Conservation (phyloP, 37 sponge, comb jelly and placozoan genomes). For the Haliclona indistincta region DNA sequence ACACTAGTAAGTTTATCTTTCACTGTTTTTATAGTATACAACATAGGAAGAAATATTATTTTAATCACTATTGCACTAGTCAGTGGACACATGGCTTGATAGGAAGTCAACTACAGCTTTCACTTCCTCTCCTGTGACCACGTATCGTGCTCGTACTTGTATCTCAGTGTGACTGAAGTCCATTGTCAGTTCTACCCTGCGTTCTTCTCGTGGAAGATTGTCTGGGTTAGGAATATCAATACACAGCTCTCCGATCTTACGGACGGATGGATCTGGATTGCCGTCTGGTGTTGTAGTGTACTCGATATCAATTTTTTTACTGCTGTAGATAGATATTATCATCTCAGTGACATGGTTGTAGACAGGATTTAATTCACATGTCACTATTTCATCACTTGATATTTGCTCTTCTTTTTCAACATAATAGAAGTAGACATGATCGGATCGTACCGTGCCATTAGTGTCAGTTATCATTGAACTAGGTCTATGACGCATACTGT, state of each 20-base stretch:
- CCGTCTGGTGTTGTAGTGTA: neutral
- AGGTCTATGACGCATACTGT: too few relatives aligned
- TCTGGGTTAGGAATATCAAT: conserved; percentile 28
- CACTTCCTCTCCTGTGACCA: conserved; percentile 8
- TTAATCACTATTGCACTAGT: too few relatives aligned
- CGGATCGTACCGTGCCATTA: neutral
- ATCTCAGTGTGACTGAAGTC: conserved; percentile 51
- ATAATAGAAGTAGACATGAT: conserved; percentile 22
- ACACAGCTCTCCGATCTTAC: conserved; percentile 10
- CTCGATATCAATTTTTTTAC: neutral
- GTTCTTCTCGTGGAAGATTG: neutral
- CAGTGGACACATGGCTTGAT: conserved; percentile 1
- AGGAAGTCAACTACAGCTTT: conserved; percentile 28
- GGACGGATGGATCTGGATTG: conserved; percentile 4
- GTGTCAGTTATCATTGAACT: too few relatives aligned
- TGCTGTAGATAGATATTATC: conserved; percentile 2
- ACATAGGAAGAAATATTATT: too few relatives aligned
- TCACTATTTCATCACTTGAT: conserved; percentile 17
- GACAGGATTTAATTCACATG: conserved; percentile 1
- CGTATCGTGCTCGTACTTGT: conserved; percentile 25
- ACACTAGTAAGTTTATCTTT: too few relatives aligned
- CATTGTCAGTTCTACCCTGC: conserved; percentile 15
- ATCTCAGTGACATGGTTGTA: neutral
- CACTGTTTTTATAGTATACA: too few relatives aligned
- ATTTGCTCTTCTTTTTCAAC: conserved; percentile 39